Conservation (phyloP, 2,113 vertebrate genomes). For the Pteronura brasiliensis region DNA sequence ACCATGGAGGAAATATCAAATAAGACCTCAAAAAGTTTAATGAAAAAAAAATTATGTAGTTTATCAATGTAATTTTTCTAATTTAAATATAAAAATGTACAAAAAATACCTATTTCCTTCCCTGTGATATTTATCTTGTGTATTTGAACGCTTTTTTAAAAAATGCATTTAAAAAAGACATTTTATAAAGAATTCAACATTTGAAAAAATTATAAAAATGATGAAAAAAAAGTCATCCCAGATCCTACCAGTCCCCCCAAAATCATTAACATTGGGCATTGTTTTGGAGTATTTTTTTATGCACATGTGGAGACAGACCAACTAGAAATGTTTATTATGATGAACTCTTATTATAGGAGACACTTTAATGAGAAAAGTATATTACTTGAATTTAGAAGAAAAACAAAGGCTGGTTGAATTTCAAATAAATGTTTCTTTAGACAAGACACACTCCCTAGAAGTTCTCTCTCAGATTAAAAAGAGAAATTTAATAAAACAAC, state of each 20-base stretch:
- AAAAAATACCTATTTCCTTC: not conserved
- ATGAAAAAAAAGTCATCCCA: not conserved
- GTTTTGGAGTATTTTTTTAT: not conserved
- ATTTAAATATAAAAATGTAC: not conserved
- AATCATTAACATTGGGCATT: not conserved
- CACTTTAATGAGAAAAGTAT: not conserved
- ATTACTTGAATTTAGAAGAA: slow-evolving; percentile 36
- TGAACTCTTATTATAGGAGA: not conserved
- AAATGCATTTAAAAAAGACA: not conserved
- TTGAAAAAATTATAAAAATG: not conserved
- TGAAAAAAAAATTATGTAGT: not conserved
- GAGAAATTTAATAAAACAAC: not conserved
- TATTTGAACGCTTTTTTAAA: not conserved
- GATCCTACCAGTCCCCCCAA: not conserved
- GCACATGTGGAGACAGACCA: not conserved
- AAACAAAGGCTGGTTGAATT: slow-evolving; percentile 1
- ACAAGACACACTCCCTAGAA: not conserved
- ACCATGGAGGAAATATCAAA: not conserved
- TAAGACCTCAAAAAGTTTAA: not conserved
- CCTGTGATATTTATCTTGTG: not conserved
- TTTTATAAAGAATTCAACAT: not conserved
- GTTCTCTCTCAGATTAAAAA: not conserved
- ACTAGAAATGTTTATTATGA: slow-evolving; percentile 28
- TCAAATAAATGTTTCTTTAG: not conserved
- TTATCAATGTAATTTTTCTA: not conserved